phyloP scores from a whole-genome alignment of 2,797 vertebrate species.

The Channallabes apus region DNA sequence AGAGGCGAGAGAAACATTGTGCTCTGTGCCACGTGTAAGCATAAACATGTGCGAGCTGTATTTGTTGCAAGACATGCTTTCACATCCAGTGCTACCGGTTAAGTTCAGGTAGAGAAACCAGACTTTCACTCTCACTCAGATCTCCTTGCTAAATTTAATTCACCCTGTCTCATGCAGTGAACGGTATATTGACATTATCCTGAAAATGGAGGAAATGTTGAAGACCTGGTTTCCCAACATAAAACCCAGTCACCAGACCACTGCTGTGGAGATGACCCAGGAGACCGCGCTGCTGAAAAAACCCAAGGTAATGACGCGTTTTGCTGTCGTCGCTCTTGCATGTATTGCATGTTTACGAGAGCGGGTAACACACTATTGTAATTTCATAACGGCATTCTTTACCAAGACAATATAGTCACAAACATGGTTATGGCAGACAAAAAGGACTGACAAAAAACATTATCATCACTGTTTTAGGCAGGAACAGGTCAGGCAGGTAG shows the following conservation, averaged over 20 bases:
- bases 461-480: slow-evolving; percentile 61
- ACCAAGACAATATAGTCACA: slow-evolving; percentile 42
- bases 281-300: slow-evolving; percentile 70
- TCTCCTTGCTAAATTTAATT: slow-evolving; percentile 14
- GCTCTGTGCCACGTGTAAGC: slow-evolving; percentile 65
- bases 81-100: slow-evolving; percentile 15
- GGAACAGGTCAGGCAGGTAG: slow-evolving; percentile 55
- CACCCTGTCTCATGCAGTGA: slow-evolving; percentile 63
- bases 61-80: slow-evolving; percentile 35
- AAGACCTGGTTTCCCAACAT: slow-evolving; percentile 81
- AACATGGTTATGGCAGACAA: slow-evolving; percentile 53
- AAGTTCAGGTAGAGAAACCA: slow-evolving; percentile 13
- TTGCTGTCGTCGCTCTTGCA: neutral
- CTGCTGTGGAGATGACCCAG: slow-evolving; percentile 60
- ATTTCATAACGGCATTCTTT: slow-evolving; percentile 10
- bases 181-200: slow-evolving; percentile 76
- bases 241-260: slow-evolving; percentile 66
- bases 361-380: neutral
- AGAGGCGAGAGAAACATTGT: slow-evolving; percentile 62
- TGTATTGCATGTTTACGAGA: neutral
- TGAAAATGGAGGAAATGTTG: slow-evolving; percentile 83
- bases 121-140: slow-evolving; percentile 16
- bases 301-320: slow-evolving; percentile 68
- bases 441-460: slow-evolving; percentile 58
- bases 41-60: slow-evolving; percentile 63